phyloP scores from a whole-genome alignment of 2,113 vertebrate genomes.

The Gymnarchus niloticus region DNA sequence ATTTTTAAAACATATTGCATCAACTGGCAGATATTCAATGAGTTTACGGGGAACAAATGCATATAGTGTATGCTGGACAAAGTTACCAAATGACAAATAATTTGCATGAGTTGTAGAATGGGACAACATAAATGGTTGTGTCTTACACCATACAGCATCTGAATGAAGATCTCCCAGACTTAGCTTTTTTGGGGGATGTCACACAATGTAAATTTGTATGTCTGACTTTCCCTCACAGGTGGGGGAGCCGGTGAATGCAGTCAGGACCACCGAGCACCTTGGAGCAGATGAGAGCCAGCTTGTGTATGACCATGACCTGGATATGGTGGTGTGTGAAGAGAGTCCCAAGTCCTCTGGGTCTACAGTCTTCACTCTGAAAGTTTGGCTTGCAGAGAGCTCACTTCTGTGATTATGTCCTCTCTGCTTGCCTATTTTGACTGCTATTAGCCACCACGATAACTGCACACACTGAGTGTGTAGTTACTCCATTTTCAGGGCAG shows the following conservation, averaged over 20 bases:
- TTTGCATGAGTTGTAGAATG: neutral
- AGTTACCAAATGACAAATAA: neutral
- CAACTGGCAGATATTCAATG: too few species aligned
- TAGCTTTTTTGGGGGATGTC: neutral
- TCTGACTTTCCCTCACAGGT: neutral
- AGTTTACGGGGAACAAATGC: constrained; percentile 41
- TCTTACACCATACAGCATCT: neutral
- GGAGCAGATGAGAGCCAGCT: neutral
- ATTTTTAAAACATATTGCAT: too few species aligned
- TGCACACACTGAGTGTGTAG: constrained; percentile 77
- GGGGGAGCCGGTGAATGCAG: neutral
- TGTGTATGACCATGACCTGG: neutral
- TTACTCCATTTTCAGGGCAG: constrained; percentile 90
- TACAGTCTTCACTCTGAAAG: neutral
- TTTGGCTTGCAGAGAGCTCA: neutral
- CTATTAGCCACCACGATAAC: constrained; percentile 69
- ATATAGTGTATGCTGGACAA: constrained; percentile 35
- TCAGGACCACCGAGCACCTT: neutral
- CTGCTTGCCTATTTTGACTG: neutral
- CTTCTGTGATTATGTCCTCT: neutral
- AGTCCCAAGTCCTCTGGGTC: neutral
- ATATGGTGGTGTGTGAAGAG: neutral
- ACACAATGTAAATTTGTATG: neutral
- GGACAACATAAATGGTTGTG: neutral
- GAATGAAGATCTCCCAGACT: neutral